These are phyloP conservation scores for Micromys minutus DNA, from an alignment of 2,113 vertebrate species.

Conservation along the genomic window DNA sequence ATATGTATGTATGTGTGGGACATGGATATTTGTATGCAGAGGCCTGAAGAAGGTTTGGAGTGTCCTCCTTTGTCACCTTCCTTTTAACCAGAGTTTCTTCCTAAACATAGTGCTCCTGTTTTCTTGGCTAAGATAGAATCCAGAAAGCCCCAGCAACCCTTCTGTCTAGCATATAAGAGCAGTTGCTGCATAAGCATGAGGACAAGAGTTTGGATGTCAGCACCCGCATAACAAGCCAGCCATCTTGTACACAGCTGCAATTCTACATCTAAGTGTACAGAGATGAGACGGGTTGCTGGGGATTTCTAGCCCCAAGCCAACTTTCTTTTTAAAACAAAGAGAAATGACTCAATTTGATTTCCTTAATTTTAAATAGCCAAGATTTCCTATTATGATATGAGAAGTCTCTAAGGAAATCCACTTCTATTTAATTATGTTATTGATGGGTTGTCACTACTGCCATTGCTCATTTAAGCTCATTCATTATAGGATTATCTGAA, in stretches of 20 bases:
- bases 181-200: not conserved
- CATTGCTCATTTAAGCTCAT: slow-evolving; percentile 67
- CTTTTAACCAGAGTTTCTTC: not conserved
- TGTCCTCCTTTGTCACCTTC: not conserved
- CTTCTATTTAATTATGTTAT: slow-evolving; percentile 71
- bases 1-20: not conserved
- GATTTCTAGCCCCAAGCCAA: not conserved
- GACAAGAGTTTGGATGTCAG: not conserved
- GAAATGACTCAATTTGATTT: slow-evolving; percentile 60
- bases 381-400: slow-evolving; percentile 65
- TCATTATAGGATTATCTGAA: slow-evolving; percentile 73
- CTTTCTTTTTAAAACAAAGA: slow-evolving; percentile 62
- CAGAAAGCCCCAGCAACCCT: not conserved
- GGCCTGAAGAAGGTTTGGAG: not conserved
- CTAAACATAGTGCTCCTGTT: not conserved
- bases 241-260: not conserved
- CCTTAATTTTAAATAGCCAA: slow-evolving; percentile 64
- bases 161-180: not conserved
- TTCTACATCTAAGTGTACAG: not conserved
- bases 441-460: slow-evolving; percentile 70
- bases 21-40: not conserved
- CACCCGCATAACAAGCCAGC: not conserved
- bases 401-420: slow-evolving; percentile 68
- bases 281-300: not conserved
- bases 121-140: not conserved